Evolutionary conservation across 1,140 invertebrate genomes (phyloP), one percentile per base, ranked within the genome.

Genomic region (Lordiphosa mommai): DNA sequence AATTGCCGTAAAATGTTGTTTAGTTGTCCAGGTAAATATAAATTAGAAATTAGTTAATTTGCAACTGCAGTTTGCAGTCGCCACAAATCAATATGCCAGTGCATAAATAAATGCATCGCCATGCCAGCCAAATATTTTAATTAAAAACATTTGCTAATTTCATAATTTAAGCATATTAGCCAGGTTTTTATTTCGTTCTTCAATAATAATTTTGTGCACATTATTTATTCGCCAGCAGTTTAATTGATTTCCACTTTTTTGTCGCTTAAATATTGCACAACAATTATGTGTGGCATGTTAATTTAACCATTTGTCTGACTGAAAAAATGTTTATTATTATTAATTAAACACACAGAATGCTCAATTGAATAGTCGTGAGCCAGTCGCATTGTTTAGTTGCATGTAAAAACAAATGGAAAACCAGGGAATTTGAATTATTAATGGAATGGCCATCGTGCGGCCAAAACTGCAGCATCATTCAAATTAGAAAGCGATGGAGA

Each of bases 21-120:
- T 43, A 32, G 17, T 47, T 17, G 1, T 27, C 6, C 7, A 32
- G 61, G 72, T 55, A 60, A 51, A 74, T 61, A 66, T 82, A 80
- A 82, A 82, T 74, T 52, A 41, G 37, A 70, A 82, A 74, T 80
- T 61, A 74, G 76, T 67, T 66, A 76, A 80, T 82, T 80, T 82
- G 20, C 37, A 51, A 49, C 55, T 48, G 23, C 23, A 72, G 49
- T 51, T 38, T 50, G 53, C 50, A 38, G 16, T 34, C 16, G 51
- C 67, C 52, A 57, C 51, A 79, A 79, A 79, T 68, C 73, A 79
- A 79, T 72, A 61, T 61, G 34, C 32, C 43, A 14, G 37, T 48
- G 48, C 33, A 50, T 48, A 49, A 49, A 60, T 53, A 80, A 34
- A 56, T 55, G 57, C 57, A 56, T 36, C 40, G 46, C 58, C 51